A percentile compares a stretch with the other conserved stretches of the same genome.
Evolutionary conservation across 2,113 vertebrate species (phyloP).

Genomic region (Oryzias woworae): DNA sequence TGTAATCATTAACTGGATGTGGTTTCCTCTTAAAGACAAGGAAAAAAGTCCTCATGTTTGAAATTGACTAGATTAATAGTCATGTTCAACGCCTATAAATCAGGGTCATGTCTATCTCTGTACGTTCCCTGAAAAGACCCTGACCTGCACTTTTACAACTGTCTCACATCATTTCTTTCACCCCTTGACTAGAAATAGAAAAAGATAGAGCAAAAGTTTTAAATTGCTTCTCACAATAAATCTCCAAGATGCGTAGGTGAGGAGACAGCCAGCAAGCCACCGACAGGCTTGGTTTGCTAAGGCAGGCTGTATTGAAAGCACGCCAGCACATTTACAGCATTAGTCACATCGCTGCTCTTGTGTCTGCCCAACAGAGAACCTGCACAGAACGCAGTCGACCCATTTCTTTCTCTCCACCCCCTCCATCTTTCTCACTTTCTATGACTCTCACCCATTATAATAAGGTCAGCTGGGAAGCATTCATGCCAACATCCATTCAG

Average conservation of each 20-base stretch:
- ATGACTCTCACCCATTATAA: constrained; percentile 58
- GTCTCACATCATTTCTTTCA: constrained; percentile 4
- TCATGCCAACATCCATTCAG: constrained; percentile 53
- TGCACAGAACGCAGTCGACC: constrained; percentile 46
- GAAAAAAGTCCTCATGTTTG: no score
- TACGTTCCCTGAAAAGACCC: neutral
- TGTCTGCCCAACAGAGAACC: constrained; percentile 60
- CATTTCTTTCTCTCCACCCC: constrained; percentile 43
- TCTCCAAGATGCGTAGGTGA: constrained; percentile 45
- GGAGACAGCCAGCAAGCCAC: constrained; percentile 32
- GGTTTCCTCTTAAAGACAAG: no score
- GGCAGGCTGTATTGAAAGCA: constrained; percentile 44
- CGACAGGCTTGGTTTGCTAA: constrained; percentile 39
- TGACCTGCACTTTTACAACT: neutral
- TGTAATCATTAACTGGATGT: no score
- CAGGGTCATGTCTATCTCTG: no score
- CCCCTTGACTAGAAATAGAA: constrained; percentile 13
- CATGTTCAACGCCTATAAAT: no score
- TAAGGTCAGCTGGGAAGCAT: constrained; percentile 73
- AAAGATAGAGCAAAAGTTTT: constrained; percentile 38
- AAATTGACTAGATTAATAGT: no score
- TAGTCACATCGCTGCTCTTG: constrained; percentile 64
- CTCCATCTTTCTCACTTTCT: constrained; percentile 17
- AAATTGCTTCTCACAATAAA: constrained; percentile 57
- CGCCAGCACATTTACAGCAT: constrained; percentile 63